Base-by-base conservation (phyloP, 2,888 invertebrate genomes). In the Campoletis raptor region DNA sequence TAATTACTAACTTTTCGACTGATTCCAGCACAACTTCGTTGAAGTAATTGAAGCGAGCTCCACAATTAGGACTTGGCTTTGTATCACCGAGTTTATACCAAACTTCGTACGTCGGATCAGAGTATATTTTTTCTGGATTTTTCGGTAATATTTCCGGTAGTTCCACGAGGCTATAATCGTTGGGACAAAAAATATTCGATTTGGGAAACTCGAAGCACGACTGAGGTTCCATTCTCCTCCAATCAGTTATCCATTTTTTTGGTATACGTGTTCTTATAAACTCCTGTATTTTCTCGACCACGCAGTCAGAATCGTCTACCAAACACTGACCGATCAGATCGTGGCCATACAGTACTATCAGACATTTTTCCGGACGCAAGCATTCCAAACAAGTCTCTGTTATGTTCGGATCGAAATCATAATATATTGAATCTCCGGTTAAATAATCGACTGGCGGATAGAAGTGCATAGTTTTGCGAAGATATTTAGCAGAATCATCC, bases 71-170 rank as follows among this genome's bases (percentile, higher is more conserved):
- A 67, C 97, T 95, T 52, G 96, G 95, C 93, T 98, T 98, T 93
- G 97, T 97, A 89, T 96, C 96, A 93, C 98, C 98, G 37, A 96
- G 96, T 89, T 97, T 96, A 94, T 97, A 97, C 98, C 98, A 98
- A 72, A 98, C 92, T 93, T 98, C 97, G 70, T 95, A 94, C 24
- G 95, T 91, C n/a, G 95, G 93, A n/a, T 95, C 95, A 64, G 95
- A 94, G 9, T 95, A 90, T 52, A 97, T 94, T 91, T 96, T 96
- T 52, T 94, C 93, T 1, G 97, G 97, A 89, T 95, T 95, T 54
- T 93, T 92, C 0, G 94, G 93, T 3, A 92, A 91, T 86, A 95
- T 0, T 90, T 89, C 85, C 0, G 95, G 93, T 0, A 95, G 93
- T 0, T 95, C 93, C 7, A 96, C 92, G 45, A 97, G 92, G 18